Evolutionary conservation across 2,113 vertebrate genomes (phyloP).

Genomic region (Onychorhynchus coronatus): DNA sequence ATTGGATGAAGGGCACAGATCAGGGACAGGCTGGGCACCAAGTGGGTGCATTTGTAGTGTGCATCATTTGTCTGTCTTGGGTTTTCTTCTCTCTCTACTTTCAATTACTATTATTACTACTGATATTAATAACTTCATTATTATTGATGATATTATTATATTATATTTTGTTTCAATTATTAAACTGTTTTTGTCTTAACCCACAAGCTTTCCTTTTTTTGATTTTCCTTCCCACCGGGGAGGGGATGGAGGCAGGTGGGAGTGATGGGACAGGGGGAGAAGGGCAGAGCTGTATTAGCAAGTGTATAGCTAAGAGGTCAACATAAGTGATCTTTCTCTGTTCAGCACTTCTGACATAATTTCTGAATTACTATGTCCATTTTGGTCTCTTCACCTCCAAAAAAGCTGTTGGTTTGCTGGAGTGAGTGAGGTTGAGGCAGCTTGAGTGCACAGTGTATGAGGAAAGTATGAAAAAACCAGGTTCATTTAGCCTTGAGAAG

Average conservation of each 20-base stretch:
- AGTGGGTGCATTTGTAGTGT: background rate
- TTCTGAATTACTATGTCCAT: background rate
- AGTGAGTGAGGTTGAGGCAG: background rate
- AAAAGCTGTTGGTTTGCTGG: background rate
- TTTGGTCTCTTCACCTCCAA: background rate
- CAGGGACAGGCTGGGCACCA: background rate
- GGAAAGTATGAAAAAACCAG: background rate
- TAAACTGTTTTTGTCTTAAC: background rate
- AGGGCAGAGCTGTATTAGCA: background rate
- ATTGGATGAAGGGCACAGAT: background rate
- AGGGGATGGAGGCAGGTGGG: too few relatives aligned
- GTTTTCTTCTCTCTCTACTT: background rate
- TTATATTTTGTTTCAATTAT: background rate
- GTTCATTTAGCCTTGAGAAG: background rate
- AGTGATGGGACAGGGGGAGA: background rate
- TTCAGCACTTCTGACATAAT: background rate
- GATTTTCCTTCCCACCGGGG: background rate
- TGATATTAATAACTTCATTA: background rate
- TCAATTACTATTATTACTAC: background rate
- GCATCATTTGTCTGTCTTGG: too few relatives aligned
- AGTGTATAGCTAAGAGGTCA: background rate
- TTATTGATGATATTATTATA: too few relatives aligned
- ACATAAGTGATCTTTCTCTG: background rate
- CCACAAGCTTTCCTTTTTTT: background rate
- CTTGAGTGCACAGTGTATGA: fast-evolving